Percentiles rank a stretch among this genome's conserved stretches.
phyloP scores from a whole-genome alignment of 2,113 vertebrate species.

The Upupa epops region DNA sequence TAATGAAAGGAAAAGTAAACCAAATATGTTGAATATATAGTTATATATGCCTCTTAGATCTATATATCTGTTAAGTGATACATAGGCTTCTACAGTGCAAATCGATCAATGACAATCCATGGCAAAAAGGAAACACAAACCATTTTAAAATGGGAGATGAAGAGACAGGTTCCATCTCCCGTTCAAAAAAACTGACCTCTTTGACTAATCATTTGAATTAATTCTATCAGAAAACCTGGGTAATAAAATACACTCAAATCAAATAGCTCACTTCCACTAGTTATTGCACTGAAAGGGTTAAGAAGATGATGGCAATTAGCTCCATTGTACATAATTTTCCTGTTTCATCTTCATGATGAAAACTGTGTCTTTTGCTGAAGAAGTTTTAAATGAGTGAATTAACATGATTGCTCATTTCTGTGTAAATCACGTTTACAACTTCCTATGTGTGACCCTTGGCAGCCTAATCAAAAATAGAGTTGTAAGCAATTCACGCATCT shows the following conservation, averaged over 20 bases:
- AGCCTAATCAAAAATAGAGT: constrained; percentile 25
- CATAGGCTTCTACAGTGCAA: background rate
- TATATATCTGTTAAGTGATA: background rate
- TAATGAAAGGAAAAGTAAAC: background rate
- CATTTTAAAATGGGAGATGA: background rate
- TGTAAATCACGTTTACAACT: background rate
- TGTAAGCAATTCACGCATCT: constrained; percentile 25
- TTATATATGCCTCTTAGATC: background rate
- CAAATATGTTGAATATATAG: background rate
- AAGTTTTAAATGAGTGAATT: constrained; percentile 22
- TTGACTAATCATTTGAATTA: background rate
- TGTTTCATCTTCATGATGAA: background rate
- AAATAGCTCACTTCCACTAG: background rate
- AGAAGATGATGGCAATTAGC: background rate
- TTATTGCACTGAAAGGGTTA: background rate
- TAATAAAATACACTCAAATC: background rate
- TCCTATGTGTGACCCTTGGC: background rate
- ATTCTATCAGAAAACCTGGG: background rate
- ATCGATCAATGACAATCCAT: background rate
- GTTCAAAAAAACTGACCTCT: background rate
- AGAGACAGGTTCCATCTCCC: background rate
- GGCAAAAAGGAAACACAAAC: background rate
- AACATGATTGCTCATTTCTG: constrained; percentile 11
- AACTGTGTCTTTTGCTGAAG: background rate
- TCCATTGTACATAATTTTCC: background rate